These are phyloP conservation scores for Lycaon pictus DNA, from an alignment of 2,113 vertebrate species.

Conservation along the genomic window DNA sequence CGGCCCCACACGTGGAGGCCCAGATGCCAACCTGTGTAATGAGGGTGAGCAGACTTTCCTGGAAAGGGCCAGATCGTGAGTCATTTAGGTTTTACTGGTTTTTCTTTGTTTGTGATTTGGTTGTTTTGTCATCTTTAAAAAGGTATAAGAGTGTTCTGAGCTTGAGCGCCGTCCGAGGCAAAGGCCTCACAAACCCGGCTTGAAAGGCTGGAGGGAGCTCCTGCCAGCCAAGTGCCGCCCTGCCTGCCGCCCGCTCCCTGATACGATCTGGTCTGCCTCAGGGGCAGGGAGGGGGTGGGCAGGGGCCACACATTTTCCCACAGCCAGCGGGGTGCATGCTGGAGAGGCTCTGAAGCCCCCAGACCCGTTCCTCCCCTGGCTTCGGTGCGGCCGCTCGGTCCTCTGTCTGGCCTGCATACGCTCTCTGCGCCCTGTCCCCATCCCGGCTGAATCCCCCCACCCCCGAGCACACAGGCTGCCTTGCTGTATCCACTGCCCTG, in stretches of 20 bases:
- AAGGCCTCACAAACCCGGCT: not conserved
- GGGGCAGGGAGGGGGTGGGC: too few relatives aligned
- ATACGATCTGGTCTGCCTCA: not conserved
- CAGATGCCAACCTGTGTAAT: not conserved
- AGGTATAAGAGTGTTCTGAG: not conserved
- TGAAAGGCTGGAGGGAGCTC: fast-evolving
- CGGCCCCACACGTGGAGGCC: fast-evolving
- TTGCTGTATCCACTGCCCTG: too few relatives aligned
- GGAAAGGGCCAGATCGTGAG: not conserved
- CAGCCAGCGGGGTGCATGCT: fast-evolving
- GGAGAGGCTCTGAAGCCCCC: fast-evolving
- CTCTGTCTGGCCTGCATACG: too few relatives aligned
- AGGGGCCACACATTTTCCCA: not conserved
- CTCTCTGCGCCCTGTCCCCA: fast-evolving
- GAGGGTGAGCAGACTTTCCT: too few relatives aligned
- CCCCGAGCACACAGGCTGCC: fast-evolving
- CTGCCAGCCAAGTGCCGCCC: fast-evolving
- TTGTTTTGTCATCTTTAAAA: not conserved
- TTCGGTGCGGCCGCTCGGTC: too few relatives aligned
- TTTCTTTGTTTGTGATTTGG: not conserved
- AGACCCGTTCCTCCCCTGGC: too few relatives aligned
- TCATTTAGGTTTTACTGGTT: not conserved
- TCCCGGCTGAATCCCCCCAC: fast-evolving
- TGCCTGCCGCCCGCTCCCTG: not conserved
- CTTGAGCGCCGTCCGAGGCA: not conserved